A percentile compares a stretch with the other conserved stretches of the same genome.
Evolutionary conservation across 2,797 vertebrate genomes (phyloP).

Genomic region (Lacerta viridis): DNA sequence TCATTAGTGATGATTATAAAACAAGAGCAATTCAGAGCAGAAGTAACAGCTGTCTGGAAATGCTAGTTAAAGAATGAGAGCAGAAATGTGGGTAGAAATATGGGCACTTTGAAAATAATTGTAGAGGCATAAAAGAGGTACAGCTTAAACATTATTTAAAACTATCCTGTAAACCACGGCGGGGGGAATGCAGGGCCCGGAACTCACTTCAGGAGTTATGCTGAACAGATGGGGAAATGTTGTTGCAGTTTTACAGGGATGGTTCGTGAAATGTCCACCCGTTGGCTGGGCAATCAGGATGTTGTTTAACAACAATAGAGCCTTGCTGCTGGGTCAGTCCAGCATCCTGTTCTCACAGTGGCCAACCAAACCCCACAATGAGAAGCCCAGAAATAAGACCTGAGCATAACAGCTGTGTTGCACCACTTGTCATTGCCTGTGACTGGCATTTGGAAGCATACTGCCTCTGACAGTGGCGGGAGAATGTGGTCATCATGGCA

Average conservation of each 20-base stretch:
- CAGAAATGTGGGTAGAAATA: conserved; percentile 70
- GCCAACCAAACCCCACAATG: too few species aligned
- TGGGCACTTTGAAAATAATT: conserved; percentile 68
- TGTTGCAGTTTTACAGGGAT: conserved; percentile 22
- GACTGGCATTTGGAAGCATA: too few species aligned
- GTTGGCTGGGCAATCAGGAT: neutral
- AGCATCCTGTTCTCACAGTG: neutral
- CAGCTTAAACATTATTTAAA: conserved; percentile 72
- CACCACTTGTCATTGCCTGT: too few species aligned
- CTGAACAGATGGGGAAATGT: conserved; percentile 40
- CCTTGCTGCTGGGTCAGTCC: too few species aligned
- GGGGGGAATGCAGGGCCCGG: conserved; percentile 23
- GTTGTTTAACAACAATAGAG: neutral
- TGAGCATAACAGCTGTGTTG: too few species aligned
- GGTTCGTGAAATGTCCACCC: conserved; percentile 45
- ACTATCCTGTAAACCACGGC: conserved; percentile 49
- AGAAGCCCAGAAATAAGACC: too few species aligned
- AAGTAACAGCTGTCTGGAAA: conserved; percentile 72
- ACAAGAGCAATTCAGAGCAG: conserved; percentile 59
- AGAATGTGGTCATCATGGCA: too few species aligned
- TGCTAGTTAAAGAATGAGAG: conserved; percentile 60
- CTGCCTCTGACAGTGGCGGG: too few species aligned
- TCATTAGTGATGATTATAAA: conserved; percentile 71
- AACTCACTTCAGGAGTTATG: conserved; percentile 57
- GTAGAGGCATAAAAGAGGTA: conserved; percentile 54